phyloP scores from a whole-genome alignment of 1,140 invertebrate species.

The Heliconius nattereri region DNA sequence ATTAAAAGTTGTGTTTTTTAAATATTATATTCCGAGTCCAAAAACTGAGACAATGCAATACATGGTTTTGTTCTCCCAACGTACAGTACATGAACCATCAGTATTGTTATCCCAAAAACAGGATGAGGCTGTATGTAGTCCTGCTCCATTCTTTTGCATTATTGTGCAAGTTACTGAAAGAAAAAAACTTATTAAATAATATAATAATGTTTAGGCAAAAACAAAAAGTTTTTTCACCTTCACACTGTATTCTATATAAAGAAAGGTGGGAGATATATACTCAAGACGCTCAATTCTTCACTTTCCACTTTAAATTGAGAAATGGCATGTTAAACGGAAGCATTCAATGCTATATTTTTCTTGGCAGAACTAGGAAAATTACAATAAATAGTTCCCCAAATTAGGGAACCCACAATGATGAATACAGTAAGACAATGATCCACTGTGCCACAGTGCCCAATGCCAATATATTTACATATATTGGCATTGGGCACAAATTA shows the following conservation, averaged over 20 bases:
- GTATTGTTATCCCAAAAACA: constrained; percentile 99
- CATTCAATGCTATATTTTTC: not conserved
- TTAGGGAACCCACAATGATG: not conserved
- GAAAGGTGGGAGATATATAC: not conserved
- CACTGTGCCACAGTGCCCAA: not conserved
- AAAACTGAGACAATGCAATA: constrained; percentile 98
- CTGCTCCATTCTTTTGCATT: constrained; percentile 99
- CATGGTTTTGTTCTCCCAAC: constrained; percentile 99
- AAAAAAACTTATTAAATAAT: not conserved
- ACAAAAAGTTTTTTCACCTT: not conserved
- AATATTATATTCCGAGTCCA: constrained; percentile 89
- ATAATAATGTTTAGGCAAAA: not conserved
- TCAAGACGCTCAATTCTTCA: not conserved
- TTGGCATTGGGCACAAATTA: no score
- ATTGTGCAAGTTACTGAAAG: constrained; percentile 96
- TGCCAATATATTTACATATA: not conserved
- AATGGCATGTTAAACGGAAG: not conserved
- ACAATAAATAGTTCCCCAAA: not conserved
- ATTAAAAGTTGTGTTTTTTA: constrained; percentile 45
- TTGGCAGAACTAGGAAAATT: not conserved
- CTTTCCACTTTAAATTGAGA: not conserved
- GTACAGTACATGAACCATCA: constrained; percentile 98
- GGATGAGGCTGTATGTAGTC: constrained; percentile 97
- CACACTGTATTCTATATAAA: no score
- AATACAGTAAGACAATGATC: not conserved